Evolutionary conservation across 2,888 invertebrate genomes (phyloP).

Genomic region (Stenolophus ochropezus): DNA sequence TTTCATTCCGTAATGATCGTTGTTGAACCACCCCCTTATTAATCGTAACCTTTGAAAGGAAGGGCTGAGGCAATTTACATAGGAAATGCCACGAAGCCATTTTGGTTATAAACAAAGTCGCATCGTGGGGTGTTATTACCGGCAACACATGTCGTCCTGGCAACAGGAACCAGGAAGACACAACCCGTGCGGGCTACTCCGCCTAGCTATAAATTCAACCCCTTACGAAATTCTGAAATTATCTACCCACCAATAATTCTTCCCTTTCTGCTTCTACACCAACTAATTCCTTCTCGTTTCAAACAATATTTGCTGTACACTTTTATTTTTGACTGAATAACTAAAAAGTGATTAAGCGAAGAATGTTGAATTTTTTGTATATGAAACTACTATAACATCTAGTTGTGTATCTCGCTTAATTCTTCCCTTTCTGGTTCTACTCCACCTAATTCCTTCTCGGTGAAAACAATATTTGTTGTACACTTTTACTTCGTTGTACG

Average conservation of each 20-base stretch:
- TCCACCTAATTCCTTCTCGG: too few species aligned
- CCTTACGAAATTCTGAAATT: slow-evolving; percentile 13
- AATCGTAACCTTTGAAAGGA: slow-evolving; percentile 31
- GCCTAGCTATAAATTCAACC: slow-evolving; percentile 24
- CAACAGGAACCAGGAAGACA: not conserved
- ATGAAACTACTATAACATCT: too few species aligned
- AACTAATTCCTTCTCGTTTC: too few species aligned
- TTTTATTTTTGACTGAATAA: too few species aligned
- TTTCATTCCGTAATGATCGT: slow-evolving; percentile 24
- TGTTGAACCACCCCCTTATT: slow-evolving; percentile 10
- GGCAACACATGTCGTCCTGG: slow-evolving; percentile 24
- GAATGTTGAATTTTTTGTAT: too few species aligned
- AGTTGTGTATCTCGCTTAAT: too few species aligned
- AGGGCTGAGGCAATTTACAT: slow-evolving; percentile 25
- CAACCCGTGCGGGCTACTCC: slow-evolving; percentile 18
- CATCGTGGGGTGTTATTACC: slow-evolving; percentile 22
- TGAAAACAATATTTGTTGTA: too few species aligned
- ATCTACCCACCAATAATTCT: not conserved
- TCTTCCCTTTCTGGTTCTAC: too few species aligned
- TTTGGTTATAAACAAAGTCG: slow-evolving; percentile 38
- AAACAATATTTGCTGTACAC: too few species aligned
- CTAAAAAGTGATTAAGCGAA: too few species aligned
- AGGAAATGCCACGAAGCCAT: slow-evolving; percentile 36
- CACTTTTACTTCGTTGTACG: too few species aligned
- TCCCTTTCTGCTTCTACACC: not conserved